Evolutionary conservation across 2,797 vertebrate genomes (phyloP).

Genomic region (Etheostoma nigrum): DNA sequence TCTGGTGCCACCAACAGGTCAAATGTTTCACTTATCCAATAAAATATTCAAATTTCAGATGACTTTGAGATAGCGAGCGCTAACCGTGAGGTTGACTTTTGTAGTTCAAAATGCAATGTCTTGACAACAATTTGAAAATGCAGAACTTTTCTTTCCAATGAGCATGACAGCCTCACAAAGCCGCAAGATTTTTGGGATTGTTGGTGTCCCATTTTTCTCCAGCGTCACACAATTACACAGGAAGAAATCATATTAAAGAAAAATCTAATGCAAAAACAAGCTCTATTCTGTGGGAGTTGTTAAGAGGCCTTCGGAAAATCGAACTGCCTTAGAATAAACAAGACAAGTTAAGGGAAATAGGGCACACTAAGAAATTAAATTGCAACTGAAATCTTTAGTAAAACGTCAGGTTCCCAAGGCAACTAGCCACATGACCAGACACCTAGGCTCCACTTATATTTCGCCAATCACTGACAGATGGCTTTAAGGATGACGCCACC

Average conservation of each 20-base stretch:
- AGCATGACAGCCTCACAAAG: too few relatives aligned
- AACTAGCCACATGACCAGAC: slow-evolving; percentile 26
- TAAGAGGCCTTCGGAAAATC: slow-evolving; percentile 1
- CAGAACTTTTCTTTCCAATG: too few relatives aligned
- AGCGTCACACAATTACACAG: not conserved
- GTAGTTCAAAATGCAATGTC: too few relatives aligned
- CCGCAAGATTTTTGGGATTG: not conserved
- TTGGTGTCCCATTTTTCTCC: not conserved
- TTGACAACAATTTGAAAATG: too few relatives aligned
- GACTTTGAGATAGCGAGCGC: too few relatives aligned
- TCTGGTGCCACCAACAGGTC: not conserved
- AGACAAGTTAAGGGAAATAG: not conserved
- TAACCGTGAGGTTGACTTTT: too few relatives aligned
- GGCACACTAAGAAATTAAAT: slow-evolving; percentile 5
- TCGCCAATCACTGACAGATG: slow-evolving; percentile 45
- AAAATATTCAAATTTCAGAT: not conserved
- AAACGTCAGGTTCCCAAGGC: not conserved
- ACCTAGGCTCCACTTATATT: slow-evolving; percentile 34
- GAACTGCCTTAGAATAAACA: slow-evolving; percentile 1
- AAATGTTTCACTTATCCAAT: too few relatives aligned
- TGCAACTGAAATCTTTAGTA: slow-evolving; percentile 11
- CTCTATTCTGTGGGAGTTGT: not conserved
- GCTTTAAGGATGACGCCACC: slow-evolving; percentile 39
- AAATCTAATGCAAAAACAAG: not conserved
- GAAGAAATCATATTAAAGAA: not conserved